Evolutionary conservation across 1,140 invertebrate species (phyloP).

Genomic region (Agrilus planipennis): DNA sequence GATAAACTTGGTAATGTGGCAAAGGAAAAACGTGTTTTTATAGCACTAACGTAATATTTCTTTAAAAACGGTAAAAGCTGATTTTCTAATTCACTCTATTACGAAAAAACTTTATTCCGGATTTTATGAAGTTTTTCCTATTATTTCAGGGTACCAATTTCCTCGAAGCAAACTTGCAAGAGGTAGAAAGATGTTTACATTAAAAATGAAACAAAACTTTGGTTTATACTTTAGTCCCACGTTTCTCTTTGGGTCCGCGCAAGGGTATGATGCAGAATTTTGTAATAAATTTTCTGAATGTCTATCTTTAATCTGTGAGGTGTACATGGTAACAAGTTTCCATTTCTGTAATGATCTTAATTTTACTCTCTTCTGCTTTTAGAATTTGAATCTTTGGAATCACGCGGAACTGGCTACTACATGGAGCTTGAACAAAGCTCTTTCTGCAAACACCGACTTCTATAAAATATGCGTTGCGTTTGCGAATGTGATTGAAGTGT

Average conservation of each 20-base stretch:
- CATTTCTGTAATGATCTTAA: not conserved
- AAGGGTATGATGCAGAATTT: constrained; percentile 29
- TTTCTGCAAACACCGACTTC: constrained; percentile 38
- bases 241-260: constrained; percentile 9
- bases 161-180: constrained; percentile 21
- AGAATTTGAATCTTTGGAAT: constrained; percentile 22
- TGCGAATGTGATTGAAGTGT: constrained; percentile 37
- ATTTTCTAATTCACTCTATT: too few species aligned
- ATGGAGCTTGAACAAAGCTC: constrained; percentile 39
- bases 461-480: constrained; percentile 38
- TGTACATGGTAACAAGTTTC: constrained; percentile 34
- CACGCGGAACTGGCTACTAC: constrained; percentile 41
- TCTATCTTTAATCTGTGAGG: constrained; percentile 34
- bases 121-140: too few species aligned
- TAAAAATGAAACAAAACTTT: constrained; percentile 17
- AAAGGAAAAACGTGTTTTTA: not conserved
- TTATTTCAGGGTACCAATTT: constrained; percentile 19
- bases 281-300: constrained; percentile 38
- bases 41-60: not conserved
- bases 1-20: not conserved
- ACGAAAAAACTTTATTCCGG: too few species aligned
- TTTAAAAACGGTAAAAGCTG: not conserved
- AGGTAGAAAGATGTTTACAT: constrained; percentile 22
- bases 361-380: not conserved
- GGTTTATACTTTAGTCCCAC: constrained; percentile 13